phyloP scores from a whole-genome alignment of 1,140 invertebrate genomes.

The Babylonia areolata region DNA sequence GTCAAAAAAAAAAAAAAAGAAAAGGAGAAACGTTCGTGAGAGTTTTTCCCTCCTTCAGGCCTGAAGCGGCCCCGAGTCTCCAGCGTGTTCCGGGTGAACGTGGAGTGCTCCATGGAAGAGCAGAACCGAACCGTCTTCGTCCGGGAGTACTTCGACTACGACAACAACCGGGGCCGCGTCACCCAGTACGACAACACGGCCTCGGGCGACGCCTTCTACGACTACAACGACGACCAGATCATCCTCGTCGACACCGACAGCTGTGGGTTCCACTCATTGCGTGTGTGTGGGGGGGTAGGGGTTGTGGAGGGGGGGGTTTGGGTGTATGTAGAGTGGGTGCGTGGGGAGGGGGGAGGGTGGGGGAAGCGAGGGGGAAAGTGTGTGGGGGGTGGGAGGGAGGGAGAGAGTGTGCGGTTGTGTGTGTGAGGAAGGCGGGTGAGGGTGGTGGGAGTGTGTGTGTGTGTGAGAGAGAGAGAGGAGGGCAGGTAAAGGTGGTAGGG shows the following conservation, averaged over 20 bases:
- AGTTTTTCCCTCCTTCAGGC: no score
- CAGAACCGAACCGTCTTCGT: constrained; percentile 32
- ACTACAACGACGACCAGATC: constrained; percentile 44
- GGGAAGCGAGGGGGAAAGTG: no score
- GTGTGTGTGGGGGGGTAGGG: not conserved
- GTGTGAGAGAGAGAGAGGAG: not conserved
- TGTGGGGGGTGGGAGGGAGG: no score
- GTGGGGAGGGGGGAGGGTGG: no score
- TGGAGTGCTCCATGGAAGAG: constrained; percentile 42
- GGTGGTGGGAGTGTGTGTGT: not conserved
- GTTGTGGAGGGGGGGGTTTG: no score
- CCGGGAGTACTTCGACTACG: constrained; percentile 41
- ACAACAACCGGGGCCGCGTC: constrained; percentile 33
- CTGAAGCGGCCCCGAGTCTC: not conserved
- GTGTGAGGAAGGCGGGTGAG: no score
- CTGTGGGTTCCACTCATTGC: not conserved
- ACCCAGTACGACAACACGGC: not conserved
- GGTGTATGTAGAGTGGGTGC: no score
- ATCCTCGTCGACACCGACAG: constrained; percentile 2
- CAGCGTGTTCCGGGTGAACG: constrained; percentile 27
- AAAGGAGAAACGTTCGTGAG: no score
- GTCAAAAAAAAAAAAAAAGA: no score
- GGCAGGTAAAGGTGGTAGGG: not conserved
- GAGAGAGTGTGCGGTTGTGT: no score
- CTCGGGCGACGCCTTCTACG: constrained; percentile 27